A percentile compares a stretch with the other conserved stretches of the same genome.
These are phyloP conservation scores for Saturnia japonica DNA, from an alignment of 2,888 invertebrate genomes.

Conservation along the genomic window DNA sequence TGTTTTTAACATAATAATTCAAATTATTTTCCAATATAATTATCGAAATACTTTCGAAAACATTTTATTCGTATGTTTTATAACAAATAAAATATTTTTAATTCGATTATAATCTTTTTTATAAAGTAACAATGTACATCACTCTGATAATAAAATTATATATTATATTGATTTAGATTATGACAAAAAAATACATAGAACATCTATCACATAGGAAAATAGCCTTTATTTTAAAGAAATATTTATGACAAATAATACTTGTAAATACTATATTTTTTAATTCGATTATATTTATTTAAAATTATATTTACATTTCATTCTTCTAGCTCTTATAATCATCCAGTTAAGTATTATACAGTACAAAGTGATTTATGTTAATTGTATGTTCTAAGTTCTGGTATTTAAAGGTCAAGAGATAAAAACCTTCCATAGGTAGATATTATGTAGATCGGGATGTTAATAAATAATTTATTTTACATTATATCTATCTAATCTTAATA, in stretches of 20 bases:
- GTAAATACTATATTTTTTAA: not conserved
- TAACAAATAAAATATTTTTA: not conserved
- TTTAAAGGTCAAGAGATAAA: not conserved
- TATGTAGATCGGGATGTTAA: not conserved
- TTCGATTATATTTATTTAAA: no score
- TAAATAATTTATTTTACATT: not conserved
- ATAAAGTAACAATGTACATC: not conserved
- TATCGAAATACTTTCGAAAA: not conserved
- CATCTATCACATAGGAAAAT: not conserved
- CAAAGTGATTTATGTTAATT: not conserved
- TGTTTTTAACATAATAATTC: no score
- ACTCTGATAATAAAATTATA: not conserved
- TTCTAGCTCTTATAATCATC: no score
- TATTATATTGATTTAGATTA: not conserved
- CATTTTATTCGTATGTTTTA: not conserved
- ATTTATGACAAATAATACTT: not conserved
- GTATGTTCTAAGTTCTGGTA: not conserved
- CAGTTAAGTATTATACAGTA: no score
- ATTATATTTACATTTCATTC: no score
- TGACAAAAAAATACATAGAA: not conserved
- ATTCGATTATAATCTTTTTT: not conserved
- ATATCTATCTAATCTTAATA: not conserved
- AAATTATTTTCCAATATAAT: no score
- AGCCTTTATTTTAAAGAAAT: not conserved
- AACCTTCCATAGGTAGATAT: no score